A percentile compares a stretch with the other conserved stretches of the same genome.
phyloP scores from a whole-genome alignment of 92 coral and sea anemone species.

The Parazoanthus swiftii region DNA sequence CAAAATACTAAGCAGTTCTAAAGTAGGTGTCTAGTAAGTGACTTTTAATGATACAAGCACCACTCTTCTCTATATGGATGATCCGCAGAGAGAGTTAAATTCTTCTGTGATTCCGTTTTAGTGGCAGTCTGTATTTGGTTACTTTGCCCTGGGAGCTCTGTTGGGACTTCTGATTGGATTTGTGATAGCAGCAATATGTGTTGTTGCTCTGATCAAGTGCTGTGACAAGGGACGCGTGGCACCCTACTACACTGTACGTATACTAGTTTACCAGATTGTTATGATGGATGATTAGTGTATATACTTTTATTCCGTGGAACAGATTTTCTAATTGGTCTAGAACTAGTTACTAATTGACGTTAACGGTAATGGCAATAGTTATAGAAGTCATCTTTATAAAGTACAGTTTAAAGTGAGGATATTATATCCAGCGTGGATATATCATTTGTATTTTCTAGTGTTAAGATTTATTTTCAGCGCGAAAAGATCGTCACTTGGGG shows the following conservation, averaged over 20 bases:
- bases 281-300: not conserved
- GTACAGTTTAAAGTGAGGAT: too few species aligned
- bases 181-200: slow-evolving; percentile 61
- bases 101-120: not conserved
- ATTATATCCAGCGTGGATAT: too few species aligned
- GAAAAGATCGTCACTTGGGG: too few species aligned
- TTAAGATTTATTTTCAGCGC: too few species aligned
- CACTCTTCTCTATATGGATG: not conserved
- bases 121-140: slow-evolving; percentile 59
- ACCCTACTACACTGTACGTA: slow-evolving; percentile 87
- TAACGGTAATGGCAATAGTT: too few species aligned
- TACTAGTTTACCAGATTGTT: not conserved
- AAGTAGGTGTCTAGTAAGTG: too few species aligned
- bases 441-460: too few species aligned
- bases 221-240: slow-evolving; percentile 91
- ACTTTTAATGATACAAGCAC: not conserved
- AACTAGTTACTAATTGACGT: too few species aligned
- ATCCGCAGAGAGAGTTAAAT: not conserved
- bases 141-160: slow-evolving; percentile 87
- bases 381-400: too few species aligned
- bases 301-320: too few species aligned
- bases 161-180: slow-evolving; percentile 82
- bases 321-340: too few species aligned
- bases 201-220: slow-evolving; percentile 77
- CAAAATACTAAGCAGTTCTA: not conserved